Conservation (phyloP, 2,797 vertebrate species). For the Squalus acanthias region DNA sequence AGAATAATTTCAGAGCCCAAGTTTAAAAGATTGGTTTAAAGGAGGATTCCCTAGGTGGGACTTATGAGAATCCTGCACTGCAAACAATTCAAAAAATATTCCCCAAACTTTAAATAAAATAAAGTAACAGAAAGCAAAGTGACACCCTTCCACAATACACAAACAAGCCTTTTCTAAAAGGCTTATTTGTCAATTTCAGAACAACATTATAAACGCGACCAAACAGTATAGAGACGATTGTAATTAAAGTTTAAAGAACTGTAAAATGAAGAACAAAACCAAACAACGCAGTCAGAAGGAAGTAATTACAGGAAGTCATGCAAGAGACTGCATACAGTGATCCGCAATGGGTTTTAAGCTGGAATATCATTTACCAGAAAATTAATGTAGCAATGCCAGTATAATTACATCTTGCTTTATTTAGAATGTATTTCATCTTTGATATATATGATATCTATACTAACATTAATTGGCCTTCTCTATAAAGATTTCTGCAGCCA, state of each 20-base stretch:
- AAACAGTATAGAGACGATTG: not conserved
- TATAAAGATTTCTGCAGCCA: not conserved
- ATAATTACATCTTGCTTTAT: constrained; percentile 31
- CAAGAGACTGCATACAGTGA: constrained; percentile 30
- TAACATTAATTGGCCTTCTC: constrained; percentile 10
- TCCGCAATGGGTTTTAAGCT: constrained; percentile 6
- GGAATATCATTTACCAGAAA: constrained; percentile 34
- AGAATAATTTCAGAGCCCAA: not conserved
- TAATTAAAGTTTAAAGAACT: constrained; percentile 19
- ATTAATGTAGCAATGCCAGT: constrained; percentile 30
- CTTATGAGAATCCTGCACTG: not conserved
- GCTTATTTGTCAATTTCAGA: not conserved
- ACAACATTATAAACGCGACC: not conserved
- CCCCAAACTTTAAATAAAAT: not conserved
- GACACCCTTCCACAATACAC: not conserved
- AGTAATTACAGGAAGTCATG: constrained; percentile 37
- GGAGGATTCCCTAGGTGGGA: not conserved
- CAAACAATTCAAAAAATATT: not conserved
- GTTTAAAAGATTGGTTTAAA: constrained; percentile 23
- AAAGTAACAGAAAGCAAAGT: not conserved
- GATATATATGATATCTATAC: constrained; percentile 21
- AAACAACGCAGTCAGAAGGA: constrained; percentile 16
- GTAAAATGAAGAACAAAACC: constrained; percentile 10
- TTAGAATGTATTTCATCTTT: constrained; percentile 28
- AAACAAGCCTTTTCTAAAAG: not conserved